Percentiles rank a stretch among this genome's conserved stretches.
Conservation (phyloP, 2,888 invertebrate species). For the Nematopogon swammerdamellus region DNA sequence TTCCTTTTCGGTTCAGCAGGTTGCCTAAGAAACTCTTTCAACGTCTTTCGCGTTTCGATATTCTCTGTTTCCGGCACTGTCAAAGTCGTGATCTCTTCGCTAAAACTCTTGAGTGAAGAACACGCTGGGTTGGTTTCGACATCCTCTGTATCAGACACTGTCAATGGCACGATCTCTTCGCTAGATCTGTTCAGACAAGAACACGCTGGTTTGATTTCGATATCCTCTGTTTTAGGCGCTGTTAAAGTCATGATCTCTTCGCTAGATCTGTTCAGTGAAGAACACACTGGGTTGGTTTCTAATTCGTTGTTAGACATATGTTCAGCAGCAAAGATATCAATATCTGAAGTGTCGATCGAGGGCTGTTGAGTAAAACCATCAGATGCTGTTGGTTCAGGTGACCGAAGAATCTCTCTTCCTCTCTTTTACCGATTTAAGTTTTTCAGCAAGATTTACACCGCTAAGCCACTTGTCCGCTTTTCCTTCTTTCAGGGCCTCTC, state of each 20-base stretch:
- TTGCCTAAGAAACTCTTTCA: not conserved
- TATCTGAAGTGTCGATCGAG: not conserved
- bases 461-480: not conserved
- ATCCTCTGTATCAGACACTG: not conserved
- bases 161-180: too few relatives aligned
- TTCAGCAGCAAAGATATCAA: not conserved
- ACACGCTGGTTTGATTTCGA: not conserved
- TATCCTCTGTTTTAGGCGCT: not conserved
- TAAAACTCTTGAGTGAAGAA: not conserved
- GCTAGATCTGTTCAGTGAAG: not conserved
- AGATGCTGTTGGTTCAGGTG: too few relatives aligned
- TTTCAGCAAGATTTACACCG: conserved; percentile 6
- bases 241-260: not conserved
- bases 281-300: not conserved
- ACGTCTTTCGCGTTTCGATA: too few relatives aligned
- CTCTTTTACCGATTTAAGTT: conserved; percentile 1
- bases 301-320: not conserved
- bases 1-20: not conserved
- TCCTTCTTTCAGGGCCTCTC: too few relatives aligned
- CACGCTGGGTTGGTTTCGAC: not conserved
- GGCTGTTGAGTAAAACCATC: too few relatives aligned
- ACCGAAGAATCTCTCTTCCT: too few relatives aligned
- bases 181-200: not conserved
- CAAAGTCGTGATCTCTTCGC: too few relatives aligned
- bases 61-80: too few relatives aligned